Evolutionary conservation across 2,888 invertebrate species (phyloP), one percentile per base, ranked within the genome.

Genomic region (Osmoderma eremita): DNA sequence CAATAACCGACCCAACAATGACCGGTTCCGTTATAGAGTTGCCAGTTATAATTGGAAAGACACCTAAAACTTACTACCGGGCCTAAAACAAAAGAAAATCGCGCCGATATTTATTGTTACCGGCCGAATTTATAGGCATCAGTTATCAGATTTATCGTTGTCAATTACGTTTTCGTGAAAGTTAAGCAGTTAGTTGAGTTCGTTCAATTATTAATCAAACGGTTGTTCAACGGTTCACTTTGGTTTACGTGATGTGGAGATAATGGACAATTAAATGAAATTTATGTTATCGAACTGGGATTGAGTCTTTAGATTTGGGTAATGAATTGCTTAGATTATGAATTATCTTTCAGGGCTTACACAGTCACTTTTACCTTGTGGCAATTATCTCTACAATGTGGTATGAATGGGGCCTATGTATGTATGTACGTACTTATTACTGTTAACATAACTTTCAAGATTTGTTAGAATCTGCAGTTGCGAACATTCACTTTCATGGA

Each of bases 131-230:
- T 61, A 45, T 45, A 36, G 30, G 5, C 24, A 6, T 30, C 45
- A 45, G 24, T 36, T 20, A 30, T 45, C 18, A 48, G 48, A 61
- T 61, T 61, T 48, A 61, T 45, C 4, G 45, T 17, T 22, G 58
- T 30, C 48, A 61, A 45, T 61, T 61, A 61, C 24, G 36, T 61
- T 61, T 61, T 45, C 58, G 45, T 61, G 24, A 45, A 61, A 48
- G 36, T 45, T 12, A 13, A 45, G 22, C 58, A 15, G 45, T 36
- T 36, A 24, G 30, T n/a, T 15, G n/a, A 15, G 30, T n/a, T 24
- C 10, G 17, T 30, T 61, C 48, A 45, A 48, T 45, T 45, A 36
- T 61, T 45, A 45, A 61, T 36, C 36, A 18, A 45, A 13, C 17
- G 30, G 38, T 36, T 12, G n/a, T 38, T 17, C 18, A 12, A 4